Evolutionary conservation across 2,888 invertebrate species (phyloP).

Genomic region (Drosophila planitibia): DNA sequence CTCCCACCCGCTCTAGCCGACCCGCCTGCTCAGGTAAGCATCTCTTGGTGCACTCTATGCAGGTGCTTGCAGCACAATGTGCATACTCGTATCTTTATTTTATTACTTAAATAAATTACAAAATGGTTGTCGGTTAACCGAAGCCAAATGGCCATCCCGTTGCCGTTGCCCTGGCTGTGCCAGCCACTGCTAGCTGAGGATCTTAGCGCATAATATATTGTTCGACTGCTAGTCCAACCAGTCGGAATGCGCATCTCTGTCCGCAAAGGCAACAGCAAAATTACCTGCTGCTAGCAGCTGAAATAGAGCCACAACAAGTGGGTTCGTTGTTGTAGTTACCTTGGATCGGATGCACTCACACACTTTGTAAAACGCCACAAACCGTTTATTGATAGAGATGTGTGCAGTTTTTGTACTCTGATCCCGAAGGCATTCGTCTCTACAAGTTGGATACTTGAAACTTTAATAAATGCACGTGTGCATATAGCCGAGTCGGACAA

Average conservation of each 20-base stretch:
- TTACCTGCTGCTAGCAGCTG: constrained; percentile 5
- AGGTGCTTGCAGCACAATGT: constrained; percentile 45
- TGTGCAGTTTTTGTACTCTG: constrained; percentile 1
- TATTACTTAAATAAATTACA: constrained; percentile 80
- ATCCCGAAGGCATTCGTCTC: neutral
- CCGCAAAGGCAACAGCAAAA: constrained; percentile 3
- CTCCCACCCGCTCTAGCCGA: neutral
- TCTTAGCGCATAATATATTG: constrained; percentile 76
- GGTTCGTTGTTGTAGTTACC: constrained; percentile 4
- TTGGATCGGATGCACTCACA: constrained; percentile 13
- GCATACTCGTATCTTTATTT: constrained; percentile 75
- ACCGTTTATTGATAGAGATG: constrained; percentile 8
- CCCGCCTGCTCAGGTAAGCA: neutral
- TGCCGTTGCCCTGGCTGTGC: constrained; percentile 2
- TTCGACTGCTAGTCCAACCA: constrained; percentile 24
- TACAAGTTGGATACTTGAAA: neutral
- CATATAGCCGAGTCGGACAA: neutral
- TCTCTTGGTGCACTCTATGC: constrained; percentile 14
- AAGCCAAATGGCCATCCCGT: constrained; percentile 69
- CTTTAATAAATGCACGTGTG: constrained; percentile 4
- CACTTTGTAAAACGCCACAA: neutral
- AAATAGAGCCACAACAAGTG: constrained; percentile 24
- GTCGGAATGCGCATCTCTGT: neutral
- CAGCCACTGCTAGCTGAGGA: constrained; percentile 41
- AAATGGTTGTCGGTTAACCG: constrained; percentile 79